A percentile compares a stretch with the other conserved stretches of the same genome.
Evolutionary conservation across 2,888 invertebrate genomes (phyloP).

Genomic region (Clistopyga incitator): DNA sequence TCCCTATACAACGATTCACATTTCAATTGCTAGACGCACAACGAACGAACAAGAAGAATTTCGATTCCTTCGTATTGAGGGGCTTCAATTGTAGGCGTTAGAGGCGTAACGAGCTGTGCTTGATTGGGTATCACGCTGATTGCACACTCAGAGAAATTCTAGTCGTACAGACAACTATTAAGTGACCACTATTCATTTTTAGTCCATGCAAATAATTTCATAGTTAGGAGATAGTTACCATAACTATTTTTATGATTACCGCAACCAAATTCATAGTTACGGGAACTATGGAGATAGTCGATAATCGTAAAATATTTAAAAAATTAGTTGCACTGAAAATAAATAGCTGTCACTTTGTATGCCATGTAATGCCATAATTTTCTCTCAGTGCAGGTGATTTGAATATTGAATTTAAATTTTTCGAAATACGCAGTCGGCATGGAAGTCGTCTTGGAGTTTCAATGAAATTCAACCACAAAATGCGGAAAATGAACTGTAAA

Average conservation of each 20-base stretch:
- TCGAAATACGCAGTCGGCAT: background rate
- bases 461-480: background rate
- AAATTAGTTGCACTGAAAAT: too few relatives aligned
- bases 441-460: background rate
- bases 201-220: too few relatives aligned
- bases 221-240: too few relatives aligned
- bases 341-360: too few relatives aligned
- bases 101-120: constrained; percentile 25
- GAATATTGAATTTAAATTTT: background rate
- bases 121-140: constrained; percentile 61
- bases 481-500: background rate
- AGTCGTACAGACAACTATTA: too few relatives aligned
- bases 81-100: constrained; percentile 27
- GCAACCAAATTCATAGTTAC: too few relatives aligned
- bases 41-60: constrained; percentile 9
- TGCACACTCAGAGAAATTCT: background rate
- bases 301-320: too few relatives aligned
- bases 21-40: constrained; percentile 1
- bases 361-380: too few relatives aligned
- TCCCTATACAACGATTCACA: constrained; percentile 21
- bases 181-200: too few relatives aligned
- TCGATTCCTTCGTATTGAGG: constrained; percentile 2
- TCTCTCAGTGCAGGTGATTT: constrained; percentile 26
- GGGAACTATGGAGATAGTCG: too few relatives aligned
- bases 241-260: too few relatives aligned